Conservation (phyloP, 2,888 invertebrate genomes). For the Sisyra terminalis region DNA sequence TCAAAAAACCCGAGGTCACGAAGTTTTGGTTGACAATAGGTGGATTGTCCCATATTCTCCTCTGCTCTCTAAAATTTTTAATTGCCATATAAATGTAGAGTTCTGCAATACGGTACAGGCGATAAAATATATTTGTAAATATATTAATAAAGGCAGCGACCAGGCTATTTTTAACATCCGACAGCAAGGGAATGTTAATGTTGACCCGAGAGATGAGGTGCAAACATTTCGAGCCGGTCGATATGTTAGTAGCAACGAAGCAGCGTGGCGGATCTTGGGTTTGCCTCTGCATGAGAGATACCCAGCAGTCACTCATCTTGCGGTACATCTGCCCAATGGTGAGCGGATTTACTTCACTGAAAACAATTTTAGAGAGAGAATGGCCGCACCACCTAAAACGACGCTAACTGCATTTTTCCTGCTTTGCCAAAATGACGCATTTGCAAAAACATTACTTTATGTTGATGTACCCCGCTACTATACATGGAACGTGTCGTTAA, state of each 20-base stretch:
- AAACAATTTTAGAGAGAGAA: slow-evolving; percentile 16
- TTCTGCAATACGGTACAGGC: too few species aligned
- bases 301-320: slow-evolving; percentile 15
- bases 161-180: too few species aligned
- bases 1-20: not conserved
- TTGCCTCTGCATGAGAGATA: slow-evolving; percentile 16
- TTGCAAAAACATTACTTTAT: slow-evolving; percentile 12
- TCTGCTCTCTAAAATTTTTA: slow-evolving; percentile 12
- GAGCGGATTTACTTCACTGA: slow-evolving; percentile 19
- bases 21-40: slow-evolving; percentile 12
- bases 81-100: slow-evolving; percentile 14
- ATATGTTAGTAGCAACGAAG: slow-evolving; percentile 16
- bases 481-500: slow-evolving; percentile 12
- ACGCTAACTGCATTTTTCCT: slow-evolving; percentile 8
- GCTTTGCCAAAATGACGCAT: slow-evolving; percentile 5
- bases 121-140: too few species aligned
- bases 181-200: too few species aligned
- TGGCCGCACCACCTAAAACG: slow-evolving; percentile 10
- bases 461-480: slow-evolving; percentile 12
- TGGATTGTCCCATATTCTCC: slow-evolving; percentile 17
- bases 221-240: slow-evolving; percentile 15
- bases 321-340: slow-evolving; percentile 13
- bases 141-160: too few species aligned
- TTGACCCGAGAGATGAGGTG: slow-evolving; percentile 16
- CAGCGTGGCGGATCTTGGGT: slow-evolving; percentile 17